phyloP scores from a whole-genome alignment of 2,113 vertebrate species.

The Sinosuthora webbiana region DNA sequence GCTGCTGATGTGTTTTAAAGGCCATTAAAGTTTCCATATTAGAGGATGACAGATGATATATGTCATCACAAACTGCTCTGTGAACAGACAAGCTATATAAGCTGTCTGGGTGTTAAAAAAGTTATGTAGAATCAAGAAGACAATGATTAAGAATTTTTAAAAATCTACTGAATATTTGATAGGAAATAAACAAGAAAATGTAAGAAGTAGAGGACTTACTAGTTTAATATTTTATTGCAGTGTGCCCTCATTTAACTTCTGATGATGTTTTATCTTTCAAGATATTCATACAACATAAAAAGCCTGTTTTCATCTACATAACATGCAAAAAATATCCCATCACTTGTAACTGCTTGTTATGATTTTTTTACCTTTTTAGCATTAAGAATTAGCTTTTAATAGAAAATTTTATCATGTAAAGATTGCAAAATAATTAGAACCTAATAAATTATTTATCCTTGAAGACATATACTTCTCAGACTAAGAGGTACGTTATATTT shows the following conservation, averaged over 20 bases:
- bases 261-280: background rate
- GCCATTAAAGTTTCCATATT: background rate
- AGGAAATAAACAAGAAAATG: background rate
- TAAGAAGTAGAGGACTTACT: background rate
- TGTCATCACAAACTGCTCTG: background rate
- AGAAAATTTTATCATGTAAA: background rate
- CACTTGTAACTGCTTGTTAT: background rate
- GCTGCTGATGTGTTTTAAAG: background rate
- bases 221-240: background rate
- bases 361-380: background rate
- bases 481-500: background rate
- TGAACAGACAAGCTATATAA: background rate
- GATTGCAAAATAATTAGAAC: background rate
- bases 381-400: background rate
- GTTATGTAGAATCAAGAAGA: background rate
- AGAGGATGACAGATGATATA: background rate
- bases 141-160: background rate
- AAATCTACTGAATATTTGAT: background rate
- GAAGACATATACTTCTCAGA: background rate
- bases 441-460: background rate
- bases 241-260: background rate
- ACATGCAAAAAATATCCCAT: background rate
- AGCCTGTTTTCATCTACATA: background rate
- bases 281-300: background rate
- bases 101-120: background rate